Base-by-base conservation (phyloP, 2,797 vertebrate genomes). In the Discoglossus pictus region DNA sequence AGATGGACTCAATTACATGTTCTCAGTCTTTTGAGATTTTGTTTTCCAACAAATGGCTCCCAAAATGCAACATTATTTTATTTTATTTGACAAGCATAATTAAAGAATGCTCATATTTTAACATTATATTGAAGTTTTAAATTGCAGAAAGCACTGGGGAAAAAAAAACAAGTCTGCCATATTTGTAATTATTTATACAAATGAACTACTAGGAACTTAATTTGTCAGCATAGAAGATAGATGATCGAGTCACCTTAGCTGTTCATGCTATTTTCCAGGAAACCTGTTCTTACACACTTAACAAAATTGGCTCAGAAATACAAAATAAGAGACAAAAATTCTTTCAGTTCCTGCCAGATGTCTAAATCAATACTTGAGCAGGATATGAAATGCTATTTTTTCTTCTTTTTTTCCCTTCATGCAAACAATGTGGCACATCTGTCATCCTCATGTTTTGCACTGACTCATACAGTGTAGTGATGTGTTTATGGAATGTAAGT, bases 281-380 rank as follows among this genome's bases (percentile, higher is more conserved):
- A 68, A 75, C 52, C 59, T 54, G 66, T 46, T 68, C 65, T 61
- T 61, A 36, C 10, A 38, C 44, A 66, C 27, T 47, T 67, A 34
- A 76, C 10, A 46, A 58, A 54, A 74, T 66, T 74, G 68, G 36
- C 31, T 79, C 74, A 63, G 36, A 68, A 65, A 44, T 61, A 31
- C 67, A 73, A 78, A 75, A 66, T 56, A 40, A 72, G 39, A 70
- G 74, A 54, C 55, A 51, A 68, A 69, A 61, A 65, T 76, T 59
- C 20, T 25, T 68, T 66, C 50, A 63, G 5, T 74, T 81, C 81
- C 72, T 83, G 68, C 53, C 70, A 78, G 67, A 75, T 71, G 48
- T 1, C 43, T 73, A 58, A 74, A 78, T 79, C 58, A 67, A 61
- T 77, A 75, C 35, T 48, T 51, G 70, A 21, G 35, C 46, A 76